Base-by-base conservation (phyloP, 2,113 vertebrate species). In the Stigmatopora argus region DNA sequence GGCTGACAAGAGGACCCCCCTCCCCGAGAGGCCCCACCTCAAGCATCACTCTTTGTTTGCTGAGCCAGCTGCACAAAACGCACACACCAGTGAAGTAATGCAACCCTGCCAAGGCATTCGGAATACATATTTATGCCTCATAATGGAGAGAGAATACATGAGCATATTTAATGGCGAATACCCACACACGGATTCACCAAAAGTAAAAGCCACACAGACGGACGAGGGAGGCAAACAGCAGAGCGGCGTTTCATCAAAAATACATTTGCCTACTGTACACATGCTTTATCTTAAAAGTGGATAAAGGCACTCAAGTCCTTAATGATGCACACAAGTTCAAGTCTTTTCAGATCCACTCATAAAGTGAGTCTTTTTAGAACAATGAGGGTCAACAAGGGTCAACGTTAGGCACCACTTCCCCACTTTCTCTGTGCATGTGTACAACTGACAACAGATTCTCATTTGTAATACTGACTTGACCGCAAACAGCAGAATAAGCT, bases 11-110 rank as follows among this genome's bases (percentile, higher is more conserved):
- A 82, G 81, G 70, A 70, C 45, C 62, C 75, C 26, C 81, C 77
- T 15, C 51, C 45, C 26, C 49, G 55, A 26, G 23, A 17, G 18
- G 45, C 38, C 74, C 58, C 46, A 45, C 58, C 78, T 60, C 69
- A 62, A 21, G 71, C 74, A 21, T 65, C 51, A 11, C 76, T 78
- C 83, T 88, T 89, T 89, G 86, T 89, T 83, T 86, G 62, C 79
- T 62, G 73, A 76, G 78, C 83, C 89, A 86, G 83, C 85, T 82
- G 83, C 79, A 82, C 69, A 65, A 62, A 65, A 71, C 47, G 23
- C 59, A 58, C 51, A 60, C 51, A 61, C 67, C 49, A 6, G 17
- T 17, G 57, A 35, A 56, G 45, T 63, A 31, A 35, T 38, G 19
- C 23, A 55, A 64, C 31, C 64, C 65, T 62, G 63, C 80, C 62